phyloP scores from a whole-genome alignment of 1,140 invertebrate genomes.

The Antheraea mylitta region DNA sequence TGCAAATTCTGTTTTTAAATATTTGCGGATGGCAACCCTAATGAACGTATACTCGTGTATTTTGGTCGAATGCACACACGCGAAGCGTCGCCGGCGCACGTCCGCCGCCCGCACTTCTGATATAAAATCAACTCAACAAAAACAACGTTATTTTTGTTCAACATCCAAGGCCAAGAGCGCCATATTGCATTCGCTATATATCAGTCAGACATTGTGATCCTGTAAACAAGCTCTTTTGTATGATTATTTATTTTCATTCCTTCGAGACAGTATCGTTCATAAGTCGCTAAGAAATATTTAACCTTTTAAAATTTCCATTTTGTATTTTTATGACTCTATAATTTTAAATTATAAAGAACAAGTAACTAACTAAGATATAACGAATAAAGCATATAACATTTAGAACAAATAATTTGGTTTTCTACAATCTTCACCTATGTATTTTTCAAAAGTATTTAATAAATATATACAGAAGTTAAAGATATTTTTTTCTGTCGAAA shows the following conservation, averaged over 20 bases:
- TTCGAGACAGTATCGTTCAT: neutral
- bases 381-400: too few species aligned
- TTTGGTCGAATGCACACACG: slow-evolving; percentile 35
- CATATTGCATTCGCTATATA: slow-evolving; percentile 65
- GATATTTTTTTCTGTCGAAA: neutral
- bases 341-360: too few species aligned
- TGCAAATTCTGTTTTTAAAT: too few species aligned
- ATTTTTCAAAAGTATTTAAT: too few species aligned
- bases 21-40: too few species aligned
- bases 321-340: neutral
- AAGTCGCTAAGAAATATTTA: neutral
- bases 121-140: slow-evolving; percentile 67
- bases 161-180: slow-evolving; percentile 59
- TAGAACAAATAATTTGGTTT: too few species aligned
- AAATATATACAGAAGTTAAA: too few species aligned
- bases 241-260: slow-evolving; percentile 13
- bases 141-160: slow-evolving; percentile 74
- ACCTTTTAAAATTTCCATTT: neutral
- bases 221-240: slow-evolving; percentile 62
- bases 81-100: slow-evolving; percentile 20
- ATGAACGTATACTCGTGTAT: slow-evolving; percentile 9
- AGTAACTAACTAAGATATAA: too few species aligned
- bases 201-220: slow-evolving; percentile 22
- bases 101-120: slow-evolving; percentile 40
- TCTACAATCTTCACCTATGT: too few species aligned